Percentiles rank a stretch among this genome's conserved stretches.
Evolutionary conservation across 2,888 invertebrate species (phyloP).

Genomic region (Hoplodrina ambigua): DNA sequence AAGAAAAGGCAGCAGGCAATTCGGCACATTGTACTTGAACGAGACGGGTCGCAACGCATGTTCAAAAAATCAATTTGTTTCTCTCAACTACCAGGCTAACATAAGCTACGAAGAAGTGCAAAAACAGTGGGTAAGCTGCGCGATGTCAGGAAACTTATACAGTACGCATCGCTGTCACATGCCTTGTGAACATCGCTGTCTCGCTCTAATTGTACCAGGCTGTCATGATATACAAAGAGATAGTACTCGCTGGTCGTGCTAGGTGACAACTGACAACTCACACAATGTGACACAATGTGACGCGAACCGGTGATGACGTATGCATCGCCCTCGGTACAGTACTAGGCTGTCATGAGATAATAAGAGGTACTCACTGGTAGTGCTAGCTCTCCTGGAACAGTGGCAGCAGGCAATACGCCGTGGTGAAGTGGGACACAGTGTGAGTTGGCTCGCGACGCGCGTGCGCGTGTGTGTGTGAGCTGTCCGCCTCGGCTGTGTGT

Average conservation of each 20-base stretch:
- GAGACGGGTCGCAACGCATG: no score
- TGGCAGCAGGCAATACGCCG: slow-evolving; percentile 72
- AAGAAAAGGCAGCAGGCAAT: no score
- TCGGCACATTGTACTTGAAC: no score
- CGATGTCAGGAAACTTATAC: no score
- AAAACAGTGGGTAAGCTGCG: no score
- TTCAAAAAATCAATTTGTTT: no score
- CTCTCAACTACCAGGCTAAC: no score
- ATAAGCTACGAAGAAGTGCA: no score
- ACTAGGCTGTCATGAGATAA: slow-evolving; percentile 27
- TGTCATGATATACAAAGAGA: neutral
- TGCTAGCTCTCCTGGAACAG: slow-evolving; percentile 67
- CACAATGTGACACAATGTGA: neutral
- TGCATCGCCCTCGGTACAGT: neutral
- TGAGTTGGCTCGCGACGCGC: slow-evolving; percentile 80
- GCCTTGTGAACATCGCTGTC: no score
- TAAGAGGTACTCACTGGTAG: slow-evolving; percentile 65
- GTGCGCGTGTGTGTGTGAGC: slow-evolving; percentile 55
- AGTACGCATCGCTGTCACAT: no score
- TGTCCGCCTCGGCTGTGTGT: slow-evolving; percentile 59
- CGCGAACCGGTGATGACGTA: neutral
- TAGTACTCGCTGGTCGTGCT: neutral
- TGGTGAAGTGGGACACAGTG: slow-evolving; percentile 85
- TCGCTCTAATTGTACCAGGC: neutral
- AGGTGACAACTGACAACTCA: no score